Percentiles rank a stretch among this genome's conserved stretches.
Evolutionary conservation across 2,113 vertebrate genomes (phyloP).

Genomic region (Pygoscelis adeliae): DNA sequence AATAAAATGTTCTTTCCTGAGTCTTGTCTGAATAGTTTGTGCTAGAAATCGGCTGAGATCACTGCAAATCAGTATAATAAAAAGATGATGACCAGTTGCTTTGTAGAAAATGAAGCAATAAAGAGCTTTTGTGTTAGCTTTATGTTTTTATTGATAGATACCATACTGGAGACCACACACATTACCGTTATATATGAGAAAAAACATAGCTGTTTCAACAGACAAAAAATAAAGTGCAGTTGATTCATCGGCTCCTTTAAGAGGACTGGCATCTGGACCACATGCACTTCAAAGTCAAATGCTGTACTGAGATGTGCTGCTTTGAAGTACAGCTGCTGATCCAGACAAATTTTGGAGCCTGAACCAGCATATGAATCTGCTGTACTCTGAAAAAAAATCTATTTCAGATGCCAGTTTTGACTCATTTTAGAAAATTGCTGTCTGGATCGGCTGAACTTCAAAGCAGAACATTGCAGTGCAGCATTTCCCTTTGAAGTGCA

Average conservation of each 20-base stretch:
- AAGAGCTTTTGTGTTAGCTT: slow-evolving; percentile 35
- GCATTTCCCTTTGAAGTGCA: slow-evolving; percentile 66
- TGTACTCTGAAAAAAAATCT: slow-evolving; percentile 66
- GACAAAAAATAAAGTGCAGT: slow-evolving; percentile 31
- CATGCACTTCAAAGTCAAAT: slow-evolving; percentile 72
- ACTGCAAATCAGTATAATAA: background rate
- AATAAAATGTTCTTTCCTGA: background rate
- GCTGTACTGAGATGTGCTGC: slow-evolving; percentile 46
- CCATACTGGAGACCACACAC: slow-evolving; percentile 41
- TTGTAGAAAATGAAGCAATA: slow-evolving; percentile 31
- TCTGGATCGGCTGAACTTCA: slow-evolving; percentile 74
- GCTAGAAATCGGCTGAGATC: background rate
- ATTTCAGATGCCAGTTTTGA: slow-evolving; percentile 73
- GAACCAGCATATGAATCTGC: slow-evolving; percentile 62
- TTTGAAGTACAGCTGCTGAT: slow-evolving; percentile 74
- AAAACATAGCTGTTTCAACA: slow-evolving; percentile 26
- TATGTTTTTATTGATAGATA: slow-evolving; percentile 36
- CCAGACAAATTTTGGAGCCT: slow-evolving; percentile 68
- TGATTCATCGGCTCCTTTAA: slow-evolving; percentile 61
- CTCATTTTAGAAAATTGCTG: slow-evolving; percentile 74
- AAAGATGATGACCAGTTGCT: background rate
- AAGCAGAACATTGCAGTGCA: slow-evolving; percentile 43
- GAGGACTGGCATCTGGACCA: slow-evolving; percentile 65
- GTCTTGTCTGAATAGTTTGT: background rate
- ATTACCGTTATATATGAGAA: background rate